Conservation (phyloP, 2,113 vertebrate species). For the Datnioides undecimradiatus region DNA sequence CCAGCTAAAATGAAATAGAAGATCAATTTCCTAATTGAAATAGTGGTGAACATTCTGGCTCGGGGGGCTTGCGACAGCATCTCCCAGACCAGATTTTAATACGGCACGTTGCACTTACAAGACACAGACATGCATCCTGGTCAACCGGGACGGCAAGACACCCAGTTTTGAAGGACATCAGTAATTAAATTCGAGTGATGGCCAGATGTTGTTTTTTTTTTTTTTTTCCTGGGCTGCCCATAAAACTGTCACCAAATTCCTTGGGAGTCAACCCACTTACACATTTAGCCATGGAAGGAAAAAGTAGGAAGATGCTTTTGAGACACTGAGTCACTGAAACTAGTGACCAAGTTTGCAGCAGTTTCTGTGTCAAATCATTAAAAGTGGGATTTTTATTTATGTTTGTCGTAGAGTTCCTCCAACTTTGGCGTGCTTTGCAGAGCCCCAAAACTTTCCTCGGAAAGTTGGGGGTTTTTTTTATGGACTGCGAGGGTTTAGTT, state of each 20-base stretch:
- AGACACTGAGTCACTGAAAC: conserved; percentile 2
- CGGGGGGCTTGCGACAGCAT: background rate
- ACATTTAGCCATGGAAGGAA: conserved; percentile 55
- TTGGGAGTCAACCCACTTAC: conserved; percentile 72
- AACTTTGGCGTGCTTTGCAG: background rate
- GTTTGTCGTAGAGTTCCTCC: background rate
- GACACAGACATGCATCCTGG: conserved; percentile 13
- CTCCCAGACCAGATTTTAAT: conserved; percentile 20
- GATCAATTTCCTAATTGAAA: conserved; percentile 20
- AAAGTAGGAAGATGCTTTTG: conserved; percentile 52
- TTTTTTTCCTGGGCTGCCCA: conserved; percentile 40
- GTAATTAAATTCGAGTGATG: conserved; percentile 39
- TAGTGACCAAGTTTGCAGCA: conserved; percentile 17
- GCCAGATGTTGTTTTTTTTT: no score
- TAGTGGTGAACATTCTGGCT: conserved; percentile 10
- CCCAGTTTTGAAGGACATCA: conserved; percentile 34
- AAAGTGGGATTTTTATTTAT: background rate
- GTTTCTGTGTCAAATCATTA: conserved; percentile 51
- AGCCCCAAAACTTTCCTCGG: background rate
- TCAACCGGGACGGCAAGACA: conserved; percentile 12
- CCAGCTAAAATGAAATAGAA: background rate
- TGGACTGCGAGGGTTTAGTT: background rate
- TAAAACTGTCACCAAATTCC: conserved; percentile 50
- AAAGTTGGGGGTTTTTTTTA: background rate
- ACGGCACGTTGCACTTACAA: conserved; percentile 18